A percentile compares a stretch with the other conserved stretches of the same genome.
Conservation (phyloP, 1,140 invertebrate species). For the Pseudomyrmex flavicornis region DNA sequence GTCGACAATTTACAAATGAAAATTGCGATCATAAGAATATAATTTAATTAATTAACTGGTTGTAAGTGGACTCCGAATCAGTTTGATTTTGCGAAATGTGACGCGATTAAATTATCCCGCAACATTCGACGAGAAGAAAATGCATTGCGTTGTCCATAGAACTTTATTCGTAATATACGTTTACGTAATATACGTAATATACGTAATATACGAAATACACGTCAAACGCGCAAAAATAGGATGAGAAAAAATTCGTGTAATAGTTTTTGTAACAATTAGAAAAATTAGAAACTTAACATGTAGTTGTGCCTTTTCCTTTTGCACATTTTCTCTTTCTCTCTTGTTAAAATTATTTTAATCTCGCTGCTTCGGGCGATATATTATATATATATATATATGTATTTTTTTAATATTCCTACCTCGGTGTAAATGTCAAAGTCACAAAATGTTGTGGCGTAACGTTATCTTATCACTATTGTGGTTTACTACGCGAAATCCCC, state of each 20-base stretch:
- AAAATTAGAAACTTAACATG: no score
- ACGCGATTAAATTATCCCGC: constrained; percentile 12
- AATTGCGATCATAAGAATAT: neutral
- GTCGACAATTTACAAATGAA: constrained; percentile 3
- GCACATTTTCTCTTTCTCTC: neutral
- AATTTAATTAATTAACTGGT: constrained; percentile 20
- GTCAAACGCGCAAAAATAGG: neutral
- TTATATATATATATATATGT: no score
- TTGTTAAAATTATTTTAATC: neutral
- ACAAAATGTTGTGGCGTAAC: neutral
- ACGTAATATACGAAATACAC: neutral
- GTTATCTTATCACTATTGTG: no score
- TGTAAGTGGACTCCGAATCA: neutral
- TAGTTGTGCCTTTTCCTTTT: no score
- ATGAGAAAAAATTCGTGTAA: neutral
- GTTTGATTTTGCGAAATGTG: neutral
- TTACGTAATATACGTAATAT: neutral
- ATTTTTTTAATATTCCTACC: neutral
- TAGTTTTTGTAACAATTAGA: neutral
- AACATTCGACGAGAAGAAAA: neutral
- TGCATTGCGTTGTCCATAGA: neutral
- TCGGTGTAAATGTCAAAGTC: constrained; percentile 15
- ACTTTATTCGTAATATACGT: neutral
- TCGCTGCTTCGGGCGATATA: neutral
- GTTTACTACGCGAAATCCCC: constrained; percentile 23